Evolutionary conservation across 2,113 vertebrate species (phyloP).

Genomic region (Planiliza haematocheilus): DNA sequence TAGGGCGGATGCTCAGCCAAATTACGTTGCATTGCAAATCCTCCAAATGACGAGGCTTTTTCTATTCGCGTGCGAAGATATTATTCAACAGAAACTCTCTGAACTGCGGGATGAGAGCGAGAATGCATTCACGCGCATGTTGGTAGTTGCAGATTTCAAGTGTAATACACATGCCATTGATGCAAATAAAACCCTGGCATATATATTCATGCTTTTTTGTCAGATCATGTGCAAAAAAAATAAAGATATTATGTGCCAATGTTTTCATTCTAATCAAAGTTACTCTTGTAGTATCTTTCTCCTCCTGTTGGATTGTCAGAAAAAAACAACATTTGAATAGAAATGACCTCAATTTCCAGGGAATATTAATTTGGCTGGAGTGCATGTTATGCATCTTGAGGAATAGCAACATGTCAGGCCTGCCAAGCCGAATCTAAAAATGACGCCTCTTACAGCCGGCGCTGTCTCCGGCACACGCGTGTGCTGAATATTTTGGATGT

Average conservation of each 20-base stretch:
- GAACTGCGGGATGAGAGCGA: constrained; percentile 17
- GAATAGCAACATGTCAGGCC: constrained; percentile 59
- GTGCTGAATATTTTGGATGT: constrained; percentile 53
- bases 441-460: constrained; percentile 57
- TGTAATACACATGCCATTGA: not conserved
- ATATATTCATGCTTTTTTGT: too few species aligned
- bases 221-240: too few species aligned
- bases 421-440: constrained; percentile 63
- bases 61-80: constrained; percentile 50
- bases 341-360: constrained; percentile 63
- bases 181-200: not conserved
- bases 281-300: constrained; percentile 27
- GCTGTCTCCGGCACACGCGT: constrained; percentile 22
- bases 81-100: constrained; percentile 22
- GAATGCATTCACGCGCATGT: not conserved
- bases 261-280: constrained; percentile 28
- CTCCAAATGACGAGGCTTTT: constrained; percentile 56
- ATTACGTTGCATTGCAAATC: constrained; percentile 75
- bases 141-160: not conserved
- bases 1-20: constrained; percentile 72
- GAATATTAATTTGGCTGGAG: constrained; percentile 61
- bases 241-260: not conserved
- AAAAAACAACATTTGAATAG: constrained; percentile 59
- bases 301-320: constrained; percentile 35
- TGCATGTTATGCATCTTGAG: constrained; percentile 47